Conservation (phyloP, 1,140 invertebrate genomes). For the Ooceraea biroi region DNA sequence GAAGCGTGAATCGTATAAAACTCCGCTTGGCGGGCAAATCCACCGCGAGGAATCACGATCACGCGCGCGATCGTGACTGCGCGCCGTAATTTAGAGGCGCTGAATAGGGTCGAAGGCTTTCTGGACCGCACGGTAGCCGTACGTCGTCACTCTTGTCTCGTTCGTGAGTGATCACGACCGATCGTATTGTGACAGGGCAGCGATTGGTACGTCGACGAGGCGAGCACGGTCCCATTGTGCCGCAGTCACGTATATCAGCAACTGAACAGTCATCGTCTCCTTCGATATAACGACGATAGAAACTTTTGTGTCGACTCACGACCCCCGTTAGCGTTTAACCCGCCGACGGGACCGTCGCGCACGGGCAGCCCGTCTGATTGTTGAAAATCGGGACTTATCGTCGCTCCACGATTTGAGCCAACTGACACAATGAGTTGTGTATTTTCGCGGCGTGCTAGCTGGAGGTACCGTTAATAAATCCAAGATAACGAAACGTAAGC, state of each 20-base stretch:
- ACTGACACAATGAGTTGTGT: not conserved
- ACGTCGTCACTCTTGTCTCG: conserved; percentile 71
- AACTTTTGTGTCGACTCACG: conserved; percentile 75
- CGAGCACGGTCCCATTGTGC: conserved; percentile 73
- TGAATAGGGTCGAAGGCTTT: conserved; percentile 70
- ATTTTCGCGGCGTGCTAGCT: not conserved
- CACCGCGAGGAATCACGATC: conserved; percentile 71
- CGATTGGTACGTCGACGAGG: conserved; percentile 76
- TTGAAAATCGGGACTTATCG: conserved; percentile 51
- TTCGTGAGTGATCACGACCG: conserved; percentile 76
- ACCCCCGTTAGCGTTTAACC: conserved; percentile 63
- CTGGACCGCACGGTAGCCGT: conserved; percentile 67
- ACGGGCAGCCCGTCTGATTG: conserved; percentile 55
- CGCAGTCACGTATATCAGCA: conserved; percentile 75
- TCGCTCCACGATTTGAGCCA: not conserved
- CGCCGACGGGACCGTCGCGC: conserved; percentile 44
- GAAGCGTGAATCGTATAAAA: conserved; percentile 60
- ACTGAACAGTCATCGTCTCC: conserved; percentile 73
- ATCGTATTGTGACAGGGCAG: conserved; percentile 76
- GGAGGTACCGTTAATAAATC: not conserved
- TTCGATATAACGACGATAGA: conserved; percentile 65
- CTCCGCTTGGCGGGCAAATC: conserved; percentile 41
- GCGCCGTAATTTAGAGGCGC: conserved; percentile 59
- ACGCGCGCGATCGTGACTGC: conserved; percentile 73
- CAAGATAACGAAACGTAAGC: not conserved